A percentile compares a stretch with the other conserved stretches of the same genome.
These are phyloP conservation scores for Thymelicus sylvestris DNA, from an alignment of 2,888 invertebrate species.

Conservation along the genomic window DNA sequence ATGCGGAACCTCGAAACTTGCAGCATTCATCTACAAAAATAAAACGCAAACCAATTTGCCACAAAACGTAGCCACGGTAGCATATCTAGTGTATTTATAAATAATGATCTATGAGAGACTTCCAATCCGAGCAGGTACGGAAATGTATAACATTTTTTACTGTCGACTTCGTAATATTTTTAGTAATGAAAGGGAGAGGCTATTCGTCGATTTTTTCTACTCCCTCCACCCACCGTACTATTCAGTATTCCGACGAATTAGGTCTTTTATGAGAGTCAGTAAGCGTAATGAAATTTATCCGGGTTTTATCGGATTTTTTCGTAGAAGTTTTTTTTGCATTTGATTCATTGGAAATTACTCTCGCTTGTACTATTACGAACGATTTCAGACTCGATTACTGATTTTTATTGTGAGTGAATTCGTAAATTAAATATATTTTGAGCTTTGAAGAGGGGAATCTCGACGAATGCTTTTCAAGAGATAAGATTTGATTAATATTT, in stretches of 20 bases:
- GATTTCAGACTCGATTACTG: constrained; percentile 35
- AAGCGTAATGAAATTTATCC: constrained; percentile 42
- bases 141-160: constrained; percentile 43
- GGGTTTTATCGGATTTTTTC: constrained; percentile 38
- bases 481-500: constrained; percentile 23
- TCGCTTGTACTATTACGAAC: constrained; percentile 36
- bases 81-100: background rate
- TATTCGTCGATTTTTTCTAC: constrained; percentile 22
- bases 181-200: constrained; percentile 36
- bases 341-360: constrained; percentile 38
- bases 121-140: constrained; percentile 53
- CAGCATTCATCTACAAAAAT: no score
- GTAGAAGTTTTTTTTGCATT: constrained; percentile 22
- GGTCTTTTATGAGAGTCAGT: constrained; percentile 41
- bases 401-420: constrained; percentile 36
- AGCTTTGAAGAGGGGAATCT: constrained; percentile 21
- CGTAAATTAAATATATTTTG: constrained; percentile 34
- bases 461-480: constrained; percentile 20
- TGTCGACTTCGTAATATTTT: constrained; percentile 40
- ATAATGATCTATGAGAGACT: constrained; percentile 20
- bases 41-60: no score
- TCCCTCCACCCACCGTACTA: constrained; percentile 34
- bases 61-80: background rate
- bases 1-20: no score
- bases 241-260: constrained; percentile 42